A percentile compares a stretch with the other conserved stretches of the same genome.
Conservation (phyloP, 2,888 invertebrate genomes). For the Norana najaformis region DNA sequence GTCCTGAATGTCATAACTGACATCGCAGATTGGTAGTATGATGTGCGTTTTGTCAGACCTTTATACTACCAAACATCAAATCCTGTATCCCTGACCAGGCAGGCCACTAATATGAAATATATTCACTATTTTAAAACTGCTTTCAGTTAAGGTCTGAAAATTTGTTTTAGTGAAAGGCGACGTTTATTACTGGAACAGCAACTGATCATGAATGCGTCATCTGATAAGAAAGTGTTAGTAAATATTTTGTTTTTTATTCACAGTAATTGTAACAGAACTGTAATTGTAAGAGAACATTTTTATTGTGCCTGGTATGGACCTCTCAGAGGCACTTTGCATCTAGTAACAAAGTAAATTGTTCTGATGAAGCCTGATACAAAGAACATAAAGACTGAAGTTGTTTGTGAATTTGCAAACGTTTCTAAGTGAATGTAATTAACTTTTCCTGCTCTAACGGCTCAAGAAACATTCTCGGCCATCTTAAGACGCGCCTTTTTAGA, state of each 20-base stretch:
- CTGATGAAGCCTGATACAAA: background rate
- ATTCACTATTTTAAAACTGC: too few species aligned
- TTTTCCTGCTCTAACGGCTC: too few species aligned
- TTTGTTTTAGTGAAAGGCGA: slow-evolving; percentile 50
- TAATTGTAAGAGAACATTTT: background rate
- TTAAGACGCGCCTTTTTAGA: too few species aligned
- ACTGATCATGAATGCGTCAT: slow-evolving; percentile 50
- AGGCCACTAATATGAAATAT: background rate
- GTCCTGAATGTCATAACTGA: too few species aligned
- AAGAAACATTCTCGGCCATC: too few species aligned
- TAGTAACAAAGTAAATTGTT: background rate
- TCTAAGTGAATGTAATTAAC: background rate
- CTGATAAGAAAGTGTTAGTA: slow-evolving; percentile 56
- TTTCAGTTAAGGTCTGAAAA: background rate
- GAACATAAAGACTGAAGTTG: too few species aligned
- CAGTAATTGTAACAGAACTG: background rate
- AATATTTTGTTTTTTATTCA: background rate
- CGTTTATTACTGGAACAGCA: slow-evolving; percentile 54
- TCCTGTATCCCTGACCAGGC: background rate
- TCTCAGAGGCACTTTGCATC: background rate
- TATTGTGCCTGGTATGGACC: background rate
- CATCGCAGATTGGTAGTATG: too few species aligned
- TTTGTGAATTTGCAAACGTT: background rate
- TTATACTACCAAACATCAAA: background rate
- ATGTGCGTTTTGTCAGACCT: background rate